Conservation (phyloP, 1,140 invertebrate species). For the Anastrepha obliqua region DNA sequence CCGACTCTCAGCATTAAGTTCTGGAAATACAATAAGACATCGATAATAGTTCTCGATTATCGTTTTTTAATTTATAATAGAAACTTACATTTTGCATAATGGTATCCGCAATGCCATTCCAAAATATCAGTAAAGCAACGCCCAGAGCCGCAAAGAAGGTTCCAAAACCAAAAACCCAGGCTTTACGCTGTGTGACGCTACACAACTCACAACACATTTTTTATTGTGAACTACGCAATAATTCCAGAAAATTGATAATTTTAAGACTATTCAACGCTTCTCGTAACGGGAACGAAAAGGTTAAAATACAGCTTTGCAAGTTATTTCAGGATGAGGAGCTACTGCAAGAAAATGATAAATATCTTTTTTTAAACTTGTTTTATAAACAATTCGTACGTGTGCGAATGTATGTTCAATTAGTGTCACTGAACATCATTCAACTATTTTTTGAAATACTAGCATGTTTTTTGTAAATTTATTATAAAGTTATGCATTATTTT, state of each 20-base stretch:
- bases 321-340: not conserved
- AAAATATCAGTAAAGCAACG: slow-evolving; percentile 63
- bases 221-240: not conserved
- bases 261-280: not conserved
- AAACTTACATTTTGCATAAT: slow-evolving; percentile 66
- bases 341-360: not conserved
- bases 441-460: too few relatives aligned
- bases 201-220: slow-evolving; percentile 71
- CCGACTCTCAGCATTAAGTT: slow-evolving; percentile 78
- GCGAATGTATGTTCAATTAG: too few relatives aligned
- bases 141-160: slow-evolving; percentile 63
- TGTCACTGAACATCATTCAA: too few relatives aligned
- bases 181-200: slow-evolving; percentile 69
- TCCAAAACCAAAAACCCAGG: slow-evolving; percentile 70
- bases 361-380: not conserved
- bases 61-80: not conserved
- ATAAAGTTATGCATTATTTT: too few relatives aligned
- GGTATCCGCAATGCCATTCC: slow-evolving; percentile 63
- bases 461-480: too few relatives aligned
- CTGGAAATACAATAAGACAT: slow-evolving; percentile 69
- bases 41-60: not conserved
- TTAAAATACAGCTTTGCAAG: not conserved
- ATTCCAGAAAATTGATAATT: not conserved
- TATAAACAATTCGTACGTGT: too few relatives aligned
- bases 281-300: not conserved